Base-by-base conservation (phyloP, 2,888 invertebrate species). In the Lasioglossum morio region DNA sequence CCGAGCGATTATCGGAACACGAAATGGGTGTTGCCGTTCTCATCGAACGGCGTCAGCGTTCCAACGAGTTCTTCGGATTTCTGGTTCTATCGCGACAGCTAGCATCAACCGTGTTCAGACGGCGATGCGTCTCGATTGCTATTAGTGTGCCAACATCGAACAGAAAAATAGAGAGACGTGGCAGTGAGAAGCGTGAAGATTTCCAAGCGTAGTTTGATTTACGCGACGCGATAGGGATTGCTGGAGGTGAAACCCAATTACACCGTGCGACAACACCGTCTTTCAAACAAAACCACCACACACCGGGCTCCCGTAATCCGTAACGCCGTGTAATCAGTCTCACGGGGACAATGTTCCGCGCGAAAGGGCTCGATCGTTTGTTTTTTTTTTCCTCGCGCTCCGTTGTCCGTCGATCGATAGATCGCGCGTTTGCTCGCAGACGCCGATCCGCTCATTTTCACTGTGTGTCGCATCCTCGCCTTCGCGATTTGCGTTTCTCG, bases 141-240 rank as follows among this genome's bases (percentile, higher is more conserved):
- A 57, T 73, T 69, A 69, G 73, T 74, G 77, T 46, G 48, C 73
- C 40, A 74, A 46, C 60, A 72, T 77, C 70, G 57, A 79, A 82
- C 69, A 57, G 81, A 82, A 79, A 60, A 77, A 63, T 34, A 66
- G 57, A 72, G 63, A 73, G 57, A 77, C 76, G 53, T 79, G 70
- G 60, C 46, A 77, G 73, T 82, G 82, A 86, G 79, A 87, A 85
- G 82, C 87, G 86, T 86, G 79, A 86, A 73, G n/a, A 82, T 70
- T 79, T 82, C 60, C 46, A 85, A 86, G 87, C 86, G 79, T 63
- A 79, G 70, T 48, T 57, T 37, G 66, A 78, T 77, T 69, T 70
- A 82, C 77, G 72, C 40, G 66, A 48, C 70, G 69, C 73, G 79
- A 73, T 63, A 77, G 63, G 43, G 70, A 77, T 69, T 5, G 37